Base-by-base conservation (phyloP, 92 coral and sea anemone species). In the Parazoanthus swiftii region DNA sequence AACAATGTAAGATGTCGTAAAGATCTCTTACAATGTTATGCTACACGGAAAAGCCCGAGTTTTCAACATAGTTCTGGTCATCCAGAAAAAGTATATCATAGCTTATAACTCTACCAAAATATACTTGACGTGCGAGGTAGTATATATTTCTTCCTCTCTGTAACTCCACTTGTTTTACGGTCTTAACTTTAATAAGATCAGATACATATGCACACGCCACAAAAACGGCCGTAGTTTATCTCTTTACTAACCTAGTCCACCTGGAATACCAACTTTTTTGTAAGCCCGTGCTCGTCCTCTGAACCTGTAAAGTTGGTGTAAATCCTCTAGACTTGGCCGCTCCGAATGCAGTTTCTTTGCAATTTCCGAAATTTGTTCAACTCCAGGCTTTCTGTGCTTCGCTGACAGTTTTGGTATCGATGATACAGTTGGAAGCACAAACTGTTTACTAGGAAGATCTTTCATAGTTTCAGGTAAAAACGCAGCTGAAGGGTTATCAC, bases 21-120 rank as follows among this genome's bases (percentile, higher is more conserved):
- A 95, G 95, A 93, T 93, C 99, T 97, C 99, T 97, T 97, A 97
- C 99, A 95, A 97, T 97, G 99, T 95, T 97, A 96, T 97, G 99
- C 99, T 97, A 97, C 42, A 89, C 89, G 92, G 95, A 72, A 54
- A 90, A 56, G 89, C 94, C 91, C 85, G n/a, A 14, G 59, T n/a
- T n/a, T 42, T 25, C 38, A 9, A 15, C 20, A n/a, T 68, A 21
- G 59, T 3, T 54, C 59, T 54, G 59, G 18, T 14, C 59, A 13
- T 54, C 51, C 51, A 54, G 9, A 14, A 13, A 54, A 3, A 0
- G 18, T 54, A 13, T 54, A 13, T 54, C 16, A 3, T 13, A 13
- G 59, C 59, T 1, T 0, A 54, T 54, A 54, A 54, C 1, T 15
- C 59, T 54, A 13, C 59, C 18, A 54, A 54, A 13, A 11, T 15